Evolutionary conservation across 2,797 vertebrate species (phyloP), one percentile per base, ranked within the genome.

Genomic region (Myotis myotis): DNA sequence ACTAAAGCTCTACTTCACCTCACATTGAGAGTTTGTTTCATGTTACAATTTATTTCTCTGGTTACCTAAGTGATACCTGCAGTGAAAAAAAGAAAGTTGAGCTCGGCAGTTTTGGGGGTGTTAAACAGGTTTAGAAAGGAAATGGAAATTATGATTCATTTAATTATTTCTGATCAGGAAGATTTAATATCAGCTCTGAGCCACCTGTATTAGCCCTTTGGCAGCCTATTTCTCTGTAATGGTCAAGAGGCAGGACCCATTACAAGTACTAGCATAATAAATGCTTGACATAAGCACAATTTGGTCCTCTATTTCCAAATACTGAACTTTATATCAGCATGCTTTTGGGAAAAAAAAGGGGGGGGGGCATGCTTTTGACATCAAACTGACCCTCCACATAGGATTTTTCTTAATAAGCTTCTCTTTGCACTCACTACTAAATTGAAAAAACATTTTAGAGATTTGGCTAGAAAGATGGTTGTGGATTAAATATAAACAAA

Each of bases 401-500:
- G 16, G 11, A n/a, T 70, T 88, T 79, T 81, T 84, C 85, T 85
- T 87, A 83, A 82, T 84, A 81, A 94, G 51, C n/a, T 82, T 92
- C 47, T 91, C n/a, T 71, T 89, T 86, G 49, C 11, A 16, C 28
- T 94, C 41, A 92, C 49, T 79, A 55, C 36, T 82, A 17, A 95
- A 66, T 1, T 76, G 38, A 84, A 66, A 91, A 91, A 87, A 76
- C 1, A 9, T 89, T 89, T 83, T 57, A 94, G 71, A 78, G 47
- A 94, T 89, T 92, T 88, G 75, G n/a, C n/a, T 64, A 92, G 55
- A 85, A 74, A 70, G 8, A 93, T 47, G 12, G 44, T 53, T 93
- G 19, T 87, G 87, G 33, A 41, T 84, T 70, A 95, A 87, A 80
- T 75, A 91, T 13, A 84, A 62, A 92, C 38, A 86, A 93, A 96